Evolutionary conservation across 2,113 vertebrate genomes (phyloP), one percentile per base, ranked within the genome.

Genomic region (Coptodon bakossiorum): DNA sequence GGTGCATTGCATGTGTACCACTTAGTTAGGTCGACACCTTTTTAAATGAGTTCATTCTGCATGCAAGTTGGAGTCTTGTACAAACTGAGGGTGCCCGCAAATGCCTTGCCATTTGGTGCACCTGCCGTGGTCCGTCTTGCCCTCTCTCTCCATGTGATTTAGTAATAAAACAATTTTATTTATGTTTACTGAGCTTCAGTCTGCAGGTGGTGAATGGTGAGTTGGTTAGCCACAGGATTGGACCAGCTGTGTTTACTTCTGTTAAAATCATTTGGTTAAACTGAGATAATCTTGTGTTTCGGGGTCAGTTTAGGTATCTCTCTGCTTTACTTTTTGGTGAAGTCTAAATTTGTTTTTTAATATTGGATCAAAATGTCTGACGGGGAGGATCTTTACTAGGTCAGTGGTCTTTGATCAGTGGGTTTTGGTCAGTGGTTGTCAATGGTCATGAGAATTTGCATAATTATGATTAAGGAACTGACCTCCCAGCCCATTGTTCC

Each of bases 91-190:
- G 45, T 59, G n/a, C 40, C 5, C 6, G 43, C 9, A 9, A 80
- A 82, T 34, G 45, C 17, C 45, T 66, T 61, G 71, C 38, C 73
- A 14, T 6, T 68, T 90, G 66, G 54, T 5, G 24, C 91, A 92
- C 86, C 91, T 92, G 86, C 83, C 12, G 27, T 52, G 22, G 84
- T 85, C 59, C 0, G 12, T 87, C 82, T 84, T 27, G 13, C 1
- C 16, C 22, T 22, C 19, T 82, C 36, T 85, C 29, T 5, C 36
- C 45, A 10, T 78, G 53, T 83, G 80, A 45, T 45, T 85, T 76
- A 19, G 80, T 68, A 38, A 61, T 81, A 86, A 88, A 88, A 78
- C 17, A 59, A 85, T 88, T 86, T 73, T 76, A 76, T 29, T 76
- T 48, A 27, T 45, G 78, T 81, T 68, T 2, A 10, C 19, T 16